Percentiles rank a stretch among this genome's conserved stretches.
Conservation (phyloP, 2,888 invertebrate species). For the Lepas anatifera region DNA sequence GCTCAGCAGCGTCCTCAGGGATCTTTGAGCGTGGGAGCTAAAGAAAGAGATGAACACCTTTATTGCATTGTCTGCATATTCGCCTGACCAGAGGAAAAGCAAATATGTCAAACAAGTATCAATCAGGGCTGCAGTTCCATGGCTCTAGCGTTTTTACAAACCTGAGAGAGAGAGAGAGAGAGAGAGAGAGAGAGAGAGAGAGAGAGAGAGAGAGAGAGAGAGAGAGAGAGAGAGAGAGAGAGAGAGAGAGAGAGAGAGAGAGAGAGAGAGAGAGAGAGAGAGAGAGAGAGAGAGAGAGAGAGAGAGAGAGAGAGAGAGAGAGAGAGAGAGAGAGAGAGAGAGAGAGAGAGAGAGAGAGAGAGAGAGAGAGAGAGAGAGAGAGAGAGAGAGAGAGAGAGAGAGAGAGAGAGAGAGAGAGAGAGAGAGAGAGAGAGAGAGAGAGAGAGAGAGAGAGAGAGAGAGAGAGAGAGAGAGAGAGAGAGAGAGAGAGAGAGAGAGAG, state of each 20-base stretch:
- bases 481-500: not conserved
- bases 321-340: not conserved
- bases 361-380: not conserved
- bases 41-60: too few species aligned
- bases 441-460: not conserved
- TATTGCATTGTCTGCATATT: too few species aligned
- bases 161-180: not conserved
- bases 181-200: not conserved
- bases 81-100: too few species aligned
- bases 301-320: not conserved
- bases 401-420: not conserved
- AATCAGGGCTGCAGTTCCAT: too few species aligned
- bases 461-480: slow-evolving; percentile 4
- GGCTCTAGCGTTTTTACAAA: too few species aligned
- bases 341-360: not conserved
- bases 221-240: not conserved
- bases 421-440: not conserved
- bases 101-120: too few species aligned
- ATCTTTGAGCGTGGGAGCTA: too few species aligned
- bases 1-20: too few species aligned
- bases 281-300: not conserved
- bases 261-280: not conserved
- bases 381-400: slow-evolving; percentile 3
- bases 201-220: not conserved
- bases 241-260: not conserved